A percentile compares a stretch with the other conserved stretches of the same genome.
phyloP scores from a whole-genome alignment of 2,113 vertebrate genomes.

The Athene cunicularia region DNA sequence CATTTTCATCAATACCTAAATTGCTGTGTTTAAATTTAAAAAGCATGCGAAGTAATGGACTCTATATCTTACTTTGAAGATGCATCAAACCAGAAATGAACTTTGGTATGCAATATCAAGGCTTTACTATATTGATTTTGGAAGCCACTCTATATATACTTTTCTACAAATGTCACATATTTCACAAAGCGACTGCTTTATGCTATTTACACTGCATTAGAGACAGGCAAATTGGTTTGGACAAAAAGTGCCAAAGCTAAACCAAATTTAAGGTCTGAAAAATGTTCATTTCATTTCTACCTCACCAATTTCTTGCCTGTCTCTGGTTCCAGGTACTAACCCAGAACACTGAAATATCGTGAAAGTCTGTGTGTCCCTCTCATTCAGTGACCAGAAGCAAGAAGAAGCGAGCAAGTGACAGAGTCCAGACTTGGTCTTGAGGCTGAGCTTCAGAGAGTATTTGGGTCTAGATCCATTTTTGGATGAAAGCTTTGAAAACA shows the following conservation, averaged over 20 bases:
- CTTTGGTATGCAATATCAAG: background rate
- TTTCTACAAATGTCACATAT: background rate
- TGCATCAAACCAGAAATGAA: constrained; percentile 41
- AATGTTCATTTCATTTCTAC: background rate
- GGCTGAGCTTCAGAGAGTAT: background rate
- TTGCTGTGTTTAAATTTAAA: constrained; percentile 18
- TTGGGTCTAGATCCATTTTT: background rate
- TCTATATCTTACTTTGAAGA: constrained; percentile 16
- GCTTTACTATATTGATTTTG: constrained; percentile 43
- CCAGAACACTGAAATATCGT: background rate
- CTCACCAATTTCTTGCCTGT: background rate
- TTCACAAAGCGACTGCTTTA: constrained; percentile 32
- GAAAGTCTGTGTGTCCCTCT: background rate
- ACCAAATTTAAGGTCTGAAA: background rate
- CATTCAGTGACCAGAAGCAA: background rate
- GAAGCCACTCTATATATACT: background rate
- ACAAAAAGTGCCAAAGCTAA: background rate
- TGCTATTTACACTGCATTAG: background rate
- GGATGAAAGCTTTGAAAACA: background rate
- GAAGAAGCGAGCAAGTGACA: background rate
- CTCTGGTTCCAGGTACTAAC: background rate
- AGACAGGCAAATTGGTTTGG: background rate
- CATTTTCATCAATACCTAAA: background rate
- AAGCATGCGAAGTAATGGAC: background rate
- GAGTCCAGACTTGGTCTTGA: background rate